Evolutionary conservation across 2,797 vertebrate species (phyloP), one percentile per base, ranked within the genome.

Genomic region (Hypotaenidia philippensis): DNA sequence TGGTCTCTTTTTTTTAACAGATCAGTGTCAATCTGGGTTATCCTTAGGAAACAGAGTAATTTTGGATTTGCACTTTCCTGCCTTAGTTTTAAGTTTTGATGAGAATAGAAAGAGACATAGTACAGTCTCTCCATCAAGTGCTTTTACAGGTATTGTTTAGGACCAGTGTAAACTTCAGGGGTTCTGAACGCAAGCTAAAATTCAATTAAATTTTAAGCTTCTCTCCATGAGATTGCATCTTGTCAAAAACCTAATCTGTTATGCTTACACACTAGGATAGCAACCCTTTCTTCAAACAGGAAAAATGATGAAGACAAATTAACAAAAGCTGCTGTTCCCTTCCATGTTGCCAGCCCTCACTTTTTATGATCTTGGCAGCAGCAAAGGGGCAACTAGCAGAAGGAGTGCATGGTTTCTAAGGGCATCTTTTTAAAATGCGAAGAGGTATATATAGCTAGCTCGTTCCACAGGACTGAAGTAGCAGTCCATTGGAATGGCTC

Each of bases 191-290:
- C 29, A 83, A 85, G 21, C 10, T 85, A 50, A 79, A 80, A 32
- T 78, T 76, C 21, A 83, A 69, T 36, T 74, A 52, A 53, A 57
- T 90, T 89, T 93, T 82, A 89, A 89, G 44, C 40, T 68, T 84
- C 55, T 89, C 40, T 81, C 45, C 25, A 23, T 34, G n/a, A 89
- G 53, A 71, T 31, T 66, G 9, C n/a, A 21, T 89, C 59, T 64
- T 80, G 57, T 92, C 31, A 79, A 68, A 92, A 85, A 75, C 69
- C 34, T 52, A 44, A 63, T 78, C 56, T 2, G 5, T 90, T 84
- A 57, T 64, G 49, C 25, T 93, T 81, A 57, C 20, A 55, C 19
- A 55, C 5, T 47, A 61, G 52, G 17, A 55, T 10, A 78, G 55
- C 53, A 85, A 66, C 13, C 25, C 27, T 57, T 69, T 72, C 56